Evolutionary conservation across 1,140 invertebrate genomes (phyloP).

Genomic region (Drosophila virilis): DNA sequence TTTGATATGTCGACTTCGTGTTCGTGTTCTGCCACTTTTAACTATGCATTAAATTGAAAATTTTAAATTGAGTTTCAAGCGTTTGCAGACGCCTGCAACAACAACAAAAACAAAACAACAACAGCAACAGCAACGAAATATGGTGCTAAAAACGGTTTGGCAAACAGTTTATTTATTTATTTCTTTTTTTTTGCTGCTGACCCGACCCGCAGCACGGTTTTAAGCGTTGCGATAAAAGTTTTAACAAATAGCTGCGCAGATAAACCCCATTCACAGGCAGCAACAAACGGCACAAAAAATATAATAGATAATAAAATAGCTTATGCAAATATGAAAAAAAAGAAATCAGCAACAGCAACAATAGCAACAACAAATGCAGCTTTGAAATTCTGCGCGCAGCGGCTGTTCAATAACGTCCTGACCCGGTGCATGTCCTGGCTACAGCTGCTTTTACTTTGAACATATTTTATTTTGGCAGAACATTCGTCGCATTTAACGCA

Average conservation of each 20-base stretch:
- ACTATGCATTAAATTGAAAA: conserved; percentile 25
- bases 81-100: conserved; percentile 10
- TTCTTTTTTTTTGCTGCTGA: conserved; percentile 33
- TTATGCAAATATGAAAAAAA: conserved; percentile 66
- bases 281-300: conserved; percentile 21
- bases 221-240: conserved; percentile 80
- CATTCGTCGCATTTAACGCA: conserved; percentile 47
- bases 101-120: conserved; percentile 6
- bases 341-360: conserved; percentile 10
- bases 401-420: conserved; percentile 1
- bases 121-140: conserved; percentile 44
- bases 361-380: conserved; percentile 22
- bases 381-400: neutral
- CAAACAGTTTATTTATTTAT: conserved; percentile 70
- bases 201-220: conserved; percentile 38
- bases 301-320: conserved; percentile 77
- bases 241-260: conserved; percentile 78
- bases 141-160: conserved; percentile 66
- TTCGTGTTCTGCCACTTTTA: conserved; percentile 18
- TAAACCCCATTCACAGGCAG: conserved; percentile 49
- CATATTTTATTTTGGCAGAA: conserved; percentile 45
- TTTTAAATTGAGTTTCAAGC: conserved; percentile 44
- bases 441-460: conserved; percentile 31
- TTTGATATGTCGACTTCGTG: conserved; percentile 4
- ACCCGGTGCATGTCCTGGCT: neutral